phyloP scores from a whole-genome alignment of 2,888 invertebrate species.

The Spatulosminthurus flaviceps region DNA sequence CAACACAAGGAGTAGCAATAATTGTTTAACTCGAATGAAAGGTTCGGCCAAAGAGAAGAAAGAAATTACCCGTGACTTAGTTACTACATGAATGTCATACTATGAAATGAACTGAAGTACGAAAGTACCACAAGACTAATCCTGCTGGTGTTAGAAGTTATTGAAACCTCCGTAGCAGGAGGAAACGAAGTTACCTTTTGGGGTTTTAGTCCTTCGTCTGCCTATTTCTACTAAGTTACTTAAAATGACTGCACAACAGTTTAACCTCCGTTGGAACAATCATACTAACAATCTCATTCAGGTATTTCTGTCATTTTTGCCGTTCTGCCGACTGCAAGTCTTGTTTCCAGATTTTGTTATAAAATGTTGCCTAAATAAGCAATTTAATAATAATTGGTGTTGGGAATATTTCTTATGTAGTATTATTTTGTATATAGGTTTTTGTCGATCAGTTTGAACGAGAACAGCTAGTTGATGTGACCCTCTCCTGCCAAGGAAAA shows the following conservation, averaged over 20 bases:
- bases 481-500: conserved; percentile 68
- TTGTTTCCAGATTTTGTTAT: no score
- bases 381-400: no score
- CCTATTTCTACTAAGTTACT: neutral
- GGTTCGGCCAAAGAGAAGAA: no score
- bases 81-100: neutral
- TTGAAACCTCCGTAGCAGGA: neutral
- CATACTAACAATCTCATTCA: conserved; percentile 68
- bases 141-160: neutral
- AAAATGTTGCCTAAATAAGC: no score
- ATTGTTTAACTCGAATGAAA: no score
- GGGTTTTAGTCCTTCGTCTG: neutral
- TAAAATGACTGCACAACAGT: conserved; percentile 65
- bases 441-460: conserved; percentile 67
- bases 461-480: conserved; percentile 68
- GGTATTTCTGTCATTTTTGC: conserved; percentile 60
- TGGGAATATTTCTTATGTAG: neutral
- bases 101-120: neutral
- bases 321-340: no score
- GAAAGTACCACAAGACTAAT: neutral
- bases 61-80: neutral
- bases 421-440: conserved; percentile 63
- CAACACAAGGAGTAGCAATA: no score
- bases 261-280: conserved; percentile 69
- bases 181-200: neutral